A percentile compares a stretch with the other conserved stretches of the same genome.
These are phyloP conservation scores for Flexamia atlantica DNA, from an alignment of 2,888 invertebrate species.

Conservation along the genomic window DNA sequence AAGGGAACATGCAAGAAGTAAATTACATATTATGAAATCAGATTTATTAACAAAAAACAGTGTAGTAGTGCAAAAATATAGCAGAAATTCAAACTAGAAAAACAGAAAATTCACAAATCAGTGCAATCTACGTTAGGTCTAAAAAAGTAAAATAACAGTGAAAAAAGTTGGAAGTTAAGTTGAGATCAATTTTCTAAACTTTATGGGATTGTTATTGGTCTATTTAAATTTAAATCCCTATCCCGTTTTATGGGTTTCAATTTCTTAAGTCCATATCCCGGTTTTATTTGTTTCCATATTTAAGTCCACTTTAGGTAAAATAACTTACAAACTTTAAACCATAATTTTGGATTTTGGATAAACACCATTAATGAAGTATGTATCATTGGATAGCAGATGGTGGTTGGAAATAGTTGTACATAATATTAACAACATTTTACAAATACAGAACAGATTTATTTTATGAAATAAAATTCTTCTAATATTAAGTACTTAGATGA, in stretches of 20 bases:
- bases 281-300: too few species aligned
- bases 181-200: too few species aligned
- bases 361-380: too few species aligned
- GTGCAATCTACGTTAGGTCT: conserved; percentile 5
- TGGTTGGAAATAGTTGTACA: conserved; percentile 12
- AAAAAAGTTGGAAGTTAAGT: too few species aligned
- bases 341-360: too few species aligned
- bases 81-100: background rate
- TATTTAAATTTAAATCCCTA: too few species aligned
- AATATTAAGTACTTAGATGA: too few species aligned
- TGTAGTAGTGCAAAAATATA: background rate
- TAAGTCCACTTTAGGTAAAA: too few species aligned
- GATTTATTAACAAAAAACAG: background rate
- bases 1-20: conserved; percentile 18
- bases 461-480: background rate
- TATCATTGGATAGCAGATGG: conserved; percentile 7
- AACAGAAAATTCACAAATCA: background rate
- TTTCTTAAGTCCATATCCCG: too few species aligned
- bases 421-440: background rate
- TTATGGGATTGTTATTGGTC: too few species aligned
- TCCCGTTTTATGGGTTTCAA: too few species aligned
- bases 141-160: background rate
- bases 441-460: background rate
- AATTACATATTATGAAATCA: background rate
- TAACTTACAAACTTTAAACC: too few species aligned